A percentile compares a stretch with the other conserved stretches of the same genome.
phyloP scores from a whole-genome alignment of 2,888 invertebrate species.

The Archips crataeganus region DNA sequence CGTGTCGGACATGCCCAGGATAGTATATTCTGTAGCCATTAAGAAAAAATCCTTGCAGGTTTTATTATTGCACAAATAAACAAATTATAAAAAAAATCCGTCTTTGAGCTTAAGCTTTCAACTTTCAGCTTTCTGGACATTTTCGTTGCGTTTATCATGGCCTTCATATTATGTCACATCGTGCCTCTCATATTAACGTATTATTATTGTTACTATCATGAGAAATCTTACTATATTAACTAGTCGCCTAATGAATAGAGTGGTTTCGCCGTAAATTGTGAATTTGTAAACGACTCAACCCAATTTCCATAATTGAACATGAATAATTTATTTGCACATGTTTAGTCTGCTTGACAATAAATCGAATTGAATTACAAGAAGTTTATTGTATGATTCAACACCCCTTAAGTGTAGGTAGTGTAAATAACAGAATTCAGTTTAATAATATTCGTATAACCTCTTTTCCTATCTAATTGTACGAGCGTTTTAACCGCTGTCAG shows the following conservation, averaged over 20 bases:
- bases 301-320: conserved; percentile 24
- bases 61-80: too few species aligned
- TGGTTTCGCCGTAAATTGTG: conserved; percentile 8
- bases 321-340: conserved; percentile 22
- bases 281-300: conserved; percentile 15
- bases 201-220: background rate
- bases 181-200: background rate
- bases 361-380: conserved; percentile 11
- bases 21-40: too few species aligned
- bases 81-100: too few species aligned
- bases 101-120: too few species aligned
- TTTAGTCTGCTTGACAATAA: conserved; percentile 5
- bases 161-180: too few species aligned
- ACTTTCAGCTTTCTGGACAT: too few species aligned
- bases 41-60: too few species aligned
- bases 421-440: background rate
- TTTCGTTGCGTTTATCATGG: too few species aligned
- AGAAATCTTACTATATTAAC: background rate
- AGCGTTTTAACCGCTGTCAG: too few species aligned
- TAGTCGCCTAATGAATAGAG: conserved; percentile 15
- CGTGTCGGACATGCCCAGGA: too few species aligned
- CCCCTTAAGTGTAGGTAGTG: background rate
- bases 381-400: conserved; percentile 2
- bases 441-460: too few species aligned
- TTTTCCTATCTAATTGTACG: too few species aligned